Base-by-base conservation (phyloP, 2,113 vertebrate genomes). In the Hylia prasina region DNA sequence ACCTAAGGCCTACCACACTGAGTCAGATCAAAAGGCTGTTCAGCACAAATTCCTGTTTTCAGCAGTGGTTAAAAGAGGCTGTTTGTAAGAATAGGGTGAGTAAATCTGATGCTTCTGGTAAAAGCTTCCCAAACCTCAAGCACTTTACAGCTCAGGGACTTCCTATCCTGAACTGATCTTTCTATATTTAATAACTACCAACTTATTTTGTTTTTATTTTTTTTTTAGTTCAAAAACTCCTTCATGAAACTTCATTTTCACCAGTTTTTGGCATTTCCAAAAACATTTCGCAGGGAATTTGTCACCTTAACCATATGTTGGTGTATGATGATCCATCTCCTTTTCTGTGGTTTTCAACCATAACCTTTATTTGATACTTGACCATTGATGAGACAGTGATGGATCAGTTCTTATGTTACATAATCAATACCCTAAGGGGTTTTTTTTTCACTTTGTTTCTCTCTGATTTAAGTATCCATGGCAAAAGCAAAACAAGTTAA, bases 1-100 rank as follows among this genome's bases (percentile, higher is more conserved):
- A 86, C 15, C 13, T 50, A 13, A 69, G 33, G 42, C 30, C 0
- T 0, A 58, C 79, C 3, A 0, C 58, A 35, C 42, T 83, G 79
- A 93, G 40, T 90, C 79, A 93, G 63, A 70, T 92, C 44, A 86
- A 81, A 77, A 64, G 8, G 35, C 54, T 33, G 7, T 69, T 86
- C 58, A 86, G 35, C 53, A 77, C 64, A 70, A 35, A 88, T 66
- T 47, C 33, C 18, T 80, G n/a, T 47, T 89, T 90, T 73, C 82
- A 89, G 54, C 66, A 70, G 58, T 57, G 58, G 25, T 50, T 88
- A 33, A 63, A 61, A 69, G 18, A 39, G 58, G 13, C 54, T 81
- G 17, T 48, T 82, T 65, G 33, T 73, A 76, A 72, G 61, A 93
- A 72, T 2, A 69, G 30, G 6, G 21, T 71, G 90, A 94, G 27